Evolutionary conservation across 2,113 vertebrate genomes (phyloP).

Genomic region (Sylvilagus bachmani): DNA sequence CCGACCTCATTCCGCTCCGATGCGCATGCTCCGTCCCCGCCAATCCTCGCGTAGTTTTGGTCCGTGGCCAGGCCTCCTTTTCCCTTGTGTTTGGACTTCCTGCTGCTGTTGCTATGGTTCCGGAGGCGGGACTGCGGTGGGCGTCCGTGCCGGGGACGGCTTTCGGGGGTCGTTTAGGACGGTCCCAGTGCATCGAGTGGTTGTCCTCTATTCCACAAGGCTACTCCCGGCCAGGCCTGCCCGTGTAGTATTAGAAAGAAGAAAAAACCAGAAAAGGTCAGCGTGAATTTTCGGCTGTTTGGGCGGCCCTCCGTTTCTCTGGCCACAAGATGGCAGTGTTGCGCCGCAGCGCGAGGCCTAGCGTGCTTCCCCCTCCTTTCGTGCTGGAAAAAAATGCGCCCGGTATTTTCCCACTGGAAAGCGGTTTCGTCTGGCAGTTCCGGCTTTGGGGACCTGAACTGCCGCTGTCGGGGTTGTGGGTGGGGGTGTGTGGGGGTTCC

Average conservation of each 20-base stretch:
- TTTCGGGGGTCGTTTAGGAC: fast-evolving
- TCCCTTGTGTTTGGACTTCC: not conserved
- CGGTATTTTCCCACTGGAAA: not conserved
- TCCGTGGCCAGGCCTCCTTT: too few relatives aligned
- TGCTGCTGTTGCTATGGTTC: not conserved
- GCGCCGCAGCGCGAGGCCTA: fast-evolving
- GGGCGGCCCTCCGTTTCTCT: not conserved
- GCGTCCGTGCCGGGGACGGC: fast-evolving
- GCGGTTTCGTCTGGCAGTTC: too few relatives aligned
- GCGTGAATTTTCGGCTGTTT: not conserved
- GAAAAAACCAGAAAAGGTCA: not conserved
- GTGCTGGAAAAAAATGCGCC: not conserved
- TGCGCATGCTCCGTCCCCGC: not conserved
- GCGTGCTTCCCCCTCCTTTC: not conserved
- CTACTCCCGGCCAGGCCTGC: too few relatives aligned
- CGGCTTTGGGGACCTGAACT: too few relatives aligned
- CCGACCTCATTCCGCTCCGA: not conserved
- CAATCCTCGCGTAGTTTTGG: not conserved
- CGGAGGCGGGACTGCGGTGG: not conserved
- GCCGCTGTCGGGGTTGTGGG: too few relatives aligned
- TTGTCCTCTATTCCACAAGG: too few relatives aligned
- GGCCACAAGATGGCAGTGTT: not conserved
- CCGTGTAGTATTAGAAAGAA: not conserved
- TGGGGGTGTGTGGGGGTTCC: too few relatives aligned
- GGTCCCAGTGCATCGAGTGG: not conserved